Conservation (phyloP, 2,113 vertebrate species). For the cat (Felis catus) region F.catus_Fca126_mat1.0 CM031411.1:29171001-29171500, state of each 20-base stretch:
- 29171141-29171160: neutral
- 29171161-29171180: neutral
- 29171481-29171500: neutral
- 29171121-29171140: neutral
- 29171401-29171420: neutral
- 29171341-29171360: neutral
- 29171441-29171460: neutral
- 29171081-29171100: neutral
- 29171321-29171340: neutral
- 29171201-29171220: neutral
- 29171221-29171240: neutral
- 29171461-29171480: neutral
- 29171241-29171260: neutral
- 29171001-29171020: neutral
- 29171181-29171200: neutral
- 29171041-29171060: neutral
- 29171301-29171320: neutral
- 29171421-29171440: neutral
- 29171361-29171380: neutral
- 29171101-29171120: neutral
- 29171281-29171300: neutral
- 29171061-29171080: neutral
- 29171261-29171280: neutral
- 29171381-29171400: neutral
- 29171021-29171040: neutral